A percentile compares a stretch with the other conserved stretches of the same genome.
Conservation (phyloP, 1,140 invertebrate genomes). For the Monochamus saltuarius region DNA sequence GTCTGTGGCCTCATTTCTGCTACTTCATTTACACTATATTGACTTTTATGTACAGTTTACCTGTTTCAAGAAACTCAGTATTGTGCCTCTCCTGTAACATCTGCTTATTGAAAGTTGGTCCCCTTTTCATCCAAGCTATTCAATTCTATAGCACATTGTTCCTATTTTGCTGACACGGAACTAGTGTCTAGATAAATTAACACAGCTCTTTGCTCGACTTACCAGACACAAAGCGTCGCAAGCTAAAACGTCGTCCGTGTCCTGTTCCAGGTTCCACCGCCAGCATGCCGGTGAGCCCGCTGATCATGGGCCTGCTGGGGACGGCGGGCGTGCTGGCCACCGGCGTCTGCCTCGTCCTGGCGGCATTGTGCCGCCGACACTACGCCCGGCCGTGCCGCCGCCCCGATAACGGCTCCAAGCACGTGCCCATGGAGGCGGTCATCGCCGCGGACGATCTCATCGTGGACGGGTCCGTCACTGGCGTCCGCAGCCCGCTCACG, state of each 20-base stretch:
- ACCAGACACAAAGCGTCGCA: too few species aligned
- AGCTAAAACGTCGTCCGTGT: neutral
- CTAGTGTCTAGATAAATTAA: too few species aligned
- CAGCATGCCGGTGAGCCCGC: constrained; percentile 66
- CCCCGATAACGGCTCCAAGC: constrained; percentile 58
- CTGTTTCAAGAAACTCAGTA: too few species aligned
- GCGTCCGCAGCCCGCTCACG: constrained; percentile 38
- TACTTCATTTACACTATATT: too few species aligned
- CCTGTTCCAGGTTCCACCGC: constrained; percentile 53
- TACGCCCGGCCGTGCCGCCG: constrained; percentile 48
- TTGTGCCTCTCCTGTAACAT: too few species aligned
- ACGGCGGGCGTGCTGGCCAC: constrained; percentile 69
- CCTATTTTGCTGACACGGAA: too few species aligned
- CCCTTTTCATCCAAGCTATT: too few species aligned
- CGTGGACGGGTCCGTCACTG: constrained; percentile 47
- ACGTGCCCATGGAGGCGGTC: constrained; percentile 59
- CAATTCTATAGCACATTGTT: too few species aligned
- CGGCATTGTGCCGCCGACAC: constrained; percentile 59
- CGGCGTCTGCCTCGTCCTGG: constrained; percentile 69
- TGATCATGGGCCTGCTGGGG: constrained; percentile 69
- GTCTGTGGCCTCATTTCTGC: too few species aligned
- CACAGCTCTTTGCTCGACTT: too few species aligned
- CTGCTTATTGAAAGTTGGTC: too few species aligned
- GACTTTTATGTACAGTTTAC: too few species aligned
- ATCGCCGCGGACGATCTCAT: constrained; percentile 47